phyloP scores from a whole-genome alignment of 2,888 invertebrate species.

The Hypomecis punctinalis region DNA sequence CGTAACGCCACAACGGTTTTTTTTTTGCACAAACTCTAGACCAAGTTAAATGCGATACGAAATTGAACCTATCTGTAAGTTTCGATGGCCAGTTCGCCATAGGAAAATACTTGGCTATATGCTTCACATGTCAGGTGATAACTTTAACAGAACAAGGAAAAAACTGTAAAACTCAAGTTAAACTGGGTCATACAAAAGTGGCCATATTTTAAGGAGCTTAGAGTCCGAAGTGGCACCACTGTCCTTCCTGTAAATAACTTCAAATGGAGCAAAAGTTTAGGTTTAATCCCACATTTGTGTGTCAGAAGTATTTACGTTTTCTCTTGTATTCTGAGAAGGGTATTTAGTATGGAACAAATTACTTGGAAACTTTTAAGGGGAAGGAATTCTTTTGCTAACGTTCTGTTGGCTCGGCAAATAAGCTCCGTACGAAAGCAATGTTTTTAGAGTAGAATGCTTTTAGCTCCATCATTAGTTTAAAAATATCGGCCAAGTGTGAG shows the following conservation, averaged over 20 bases:
- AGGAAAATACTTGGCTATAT: too few relatives aligned
- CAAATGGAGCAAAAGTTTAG: constrained; percentile 33
- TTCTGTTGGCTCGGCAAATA: neutral
- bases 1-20: too few relatives aligned
- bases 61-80: too few relatives aligned
- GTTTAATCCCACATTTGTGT: constrained; percentile 29
- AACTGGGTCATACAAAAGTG: neutral
- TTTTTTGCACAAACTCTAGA: too few relatives aligned
- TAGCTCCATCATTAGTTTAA: neutral
- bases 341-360: constrained; percentile 25
- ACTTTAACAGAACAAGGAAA: too few relatives aligned
- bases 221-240: constrained; percentile 1
- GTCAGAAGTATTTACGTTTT: constrained; percentile 18
- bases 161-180: too few relatives aligned
- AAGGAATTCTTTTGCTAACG: neutral
- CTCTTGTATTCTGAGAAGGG: constrained; percentile 16
- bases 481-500: too few relatives aligned
- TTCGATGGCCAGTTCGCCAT: too few relatives aligned
- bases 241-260: constrained; percentile 24
- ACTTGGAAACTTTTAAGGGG: constrained; percentile 22
- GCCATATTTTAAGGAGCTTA: constrained; percentile 8
- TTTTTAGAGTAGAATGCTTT: neutral
- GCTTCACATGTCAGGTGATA: too few relatives aligned
- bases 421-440: neutral
- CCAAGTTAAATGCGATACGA: too few relatives aligned